Evolutionary conservation across 2,113 vertebrate genomes (phyloP).

Genomic region (Crocuta crocuta): DNA sequence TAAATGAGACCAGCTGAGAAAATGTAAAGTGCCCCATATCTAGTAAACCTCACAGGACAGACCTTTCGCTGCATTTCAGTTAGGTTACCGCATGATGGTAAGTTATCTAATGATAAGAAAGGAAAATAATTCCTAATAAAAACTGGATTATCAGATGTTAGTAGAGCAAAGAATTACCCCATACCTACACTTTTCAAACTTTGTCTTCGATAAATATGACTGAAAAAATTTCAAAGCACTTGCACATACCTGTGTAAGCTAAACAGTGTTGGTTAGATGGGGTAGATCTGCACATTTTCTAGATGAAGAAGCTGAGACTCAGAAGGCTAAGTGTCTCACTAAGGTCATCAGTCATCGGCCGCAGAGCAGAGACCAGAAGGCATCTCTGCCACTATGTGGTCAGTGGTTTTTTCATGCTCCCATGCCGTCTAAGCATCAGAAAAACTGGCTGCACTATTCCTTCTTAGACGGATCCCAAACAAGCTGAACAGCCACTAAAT

Average conservation of each 20-base stretch:
- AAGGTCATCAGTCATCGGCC: background rate
- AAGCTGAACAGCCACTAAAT: background rate
- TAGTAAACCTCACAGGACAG: background rate
- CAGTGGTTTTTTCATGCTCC: background rate
- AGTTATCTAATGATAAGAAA: slow-evolving; percentile 28
- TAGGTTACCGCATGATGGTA: background rate
- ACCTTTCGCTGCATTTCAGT: background rate
- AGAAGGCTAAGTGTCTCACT: background rate
- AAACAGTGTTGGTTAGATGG: background rate
- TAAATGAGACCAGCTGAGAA: background rate
- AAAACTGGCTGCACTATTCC: background rate
- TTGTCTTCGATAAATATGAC: background rate
- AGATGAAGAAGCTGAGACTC: background rate
- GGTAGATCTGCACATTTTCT: background rate
- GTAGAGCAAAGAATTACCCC: background rate
- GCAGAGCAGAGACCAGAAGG: background rate
- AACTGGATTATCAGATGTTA: background rate
- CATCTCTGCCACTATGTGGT: background rate
- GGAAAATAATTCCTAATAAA: slow-evolving; percentile 10
- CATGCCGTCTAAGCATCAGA: background rate
- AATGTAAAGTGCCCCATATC: background rate
- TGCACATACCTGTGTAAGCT: background rate
- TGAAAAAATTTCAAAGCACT: background rate
- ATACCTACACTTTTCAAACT: background rate
- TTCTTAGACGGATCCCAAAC: background rate